phyloP scores from a whole-genome alignment of 2,888 invertebrate species.

The Standfussiana lucernea region DNA sequence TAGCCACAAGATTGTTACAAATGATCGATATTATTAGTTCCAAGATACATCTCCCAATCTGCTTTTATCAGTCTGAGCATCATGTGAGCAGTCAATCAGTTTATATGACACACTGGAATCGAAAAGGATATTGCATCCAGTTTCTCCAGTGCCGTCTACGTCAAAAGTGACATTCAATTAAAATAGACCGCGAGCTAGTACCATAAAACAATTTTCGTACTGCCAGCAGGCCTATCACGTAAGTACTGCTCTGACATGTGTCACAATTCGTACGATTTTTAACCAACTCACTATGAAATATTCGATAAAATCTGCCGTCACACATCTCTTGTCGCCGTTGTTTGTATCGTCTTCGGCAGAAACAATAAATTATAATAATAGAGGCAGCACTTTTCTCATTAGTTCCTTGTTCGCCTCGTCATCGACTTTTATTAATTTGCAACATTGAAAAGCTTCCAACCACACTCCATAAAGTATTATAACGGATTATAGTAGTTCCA shows the following conservation, averaged over 20 bases:
- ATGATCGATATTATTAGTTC: neutral
- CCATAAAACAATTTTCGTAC: slow-evolving; percentile 43
- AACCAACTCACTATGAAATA: neutral
- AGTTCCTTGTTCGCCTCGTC: slow-evolving; percentile 49
- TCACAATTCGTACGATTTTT: slow-evolving; percentile 4
- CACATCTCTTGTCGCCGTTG: neutral
- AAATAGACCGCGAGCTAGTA: slow-evolving; percentile 41
- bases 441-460: slow-evolving; percentile 69
- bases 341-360: slow-evolving; percentile 31
- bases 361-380: slow-evolving; percentile 44
- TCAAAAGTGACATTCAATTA: slow-evolving; percentile 53
- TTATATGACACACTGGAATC: slow-evolving; percentile 12
- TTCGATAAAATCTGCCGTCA: neutral
- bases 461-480: slow-evolving; percentile 43
- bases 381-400: slow-evolving; percentile 43
- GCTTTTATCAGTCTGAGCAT: neutral
- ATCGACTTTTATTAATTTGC: slow-evolving; percentile 66
- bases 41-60: neutral
- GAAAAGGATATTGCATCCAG: slow-evolving; percentile 25
- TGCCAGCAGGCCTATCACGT: neutral
- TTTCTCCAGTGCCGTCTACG: slow-evolving; percentile 27
- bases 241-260: slow-evolving; percentile 6
- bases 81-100: slow-evolving; percentile 7
- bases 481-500: slow-evolving; percentile 37
- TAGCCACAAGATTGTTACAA: neutral